Percentiles rank a stretch among this genome's conserved stretches.
Evolutionary conservation across 2,113 vertebrate genomes (phyloP).

Genomic region (Cinclus cinclus): DNA sequence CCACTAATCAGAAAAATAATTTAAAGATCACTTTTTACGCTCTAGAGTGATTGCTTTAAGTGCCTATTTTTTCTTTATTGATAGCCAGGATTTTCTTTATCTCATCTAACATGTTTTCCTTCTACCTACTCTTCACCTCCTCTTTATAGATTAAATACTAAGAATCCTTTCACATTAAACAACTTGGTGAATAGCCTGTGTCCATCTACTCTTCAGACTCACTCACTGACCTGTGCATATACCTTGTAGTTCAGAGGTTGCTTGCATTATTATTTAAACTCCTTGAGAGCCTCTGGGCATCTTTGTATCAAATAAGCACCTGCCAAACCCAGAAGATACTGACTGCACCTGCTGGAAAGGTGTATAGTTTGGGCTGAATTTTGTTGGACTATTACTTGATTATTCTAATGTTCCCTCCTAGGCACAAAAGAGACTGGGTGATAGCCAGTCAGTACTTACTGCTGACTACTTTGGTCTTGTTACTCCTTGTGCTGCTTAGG

Average conservation of each 20-base stretch:
- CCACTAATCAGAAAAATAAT: conserved; percentile 43
- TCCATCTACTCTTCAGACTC: background rate
- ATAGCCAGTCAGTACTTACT: background rate
- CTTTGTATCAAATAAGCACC: background rate
- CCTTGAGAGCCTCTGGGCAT: background rate
- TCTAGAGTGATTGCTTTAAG: background rate
- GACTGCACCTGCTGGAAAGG: background rate
- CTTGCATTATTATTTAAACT: background rate
- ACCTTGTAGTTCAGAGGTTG: background rate
- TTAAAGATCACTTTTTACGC: conserved; percentile 33
- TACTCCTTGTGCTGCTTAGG: background rate
- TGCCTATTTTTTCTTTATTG: background rate
- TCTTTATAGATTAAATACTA: conserved; percentile 11
- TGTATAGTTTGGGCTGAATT: background rate
- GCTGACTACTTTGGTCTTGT: background rate
- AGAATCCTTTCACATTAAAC: background rate
- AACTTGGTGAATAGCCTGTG: background rate
- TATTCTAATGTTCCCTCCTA: background rate
- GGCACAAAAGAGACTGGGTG: background rate
- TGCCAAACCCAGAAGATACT: background rate
- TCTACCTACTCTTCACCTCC: background rate
- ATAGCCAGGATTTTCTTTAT: conserved; percentile 27
- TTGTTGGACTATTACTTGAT: background rate
- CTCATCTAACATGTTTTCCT: conserved; percentile 17
- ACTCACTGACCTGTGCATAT: background rate